These are phyloP conservation scores for Chamaea fasciata DNA, from an alignment of 2,113 vertebrate species.

Conservation along the genomic window DNA sequence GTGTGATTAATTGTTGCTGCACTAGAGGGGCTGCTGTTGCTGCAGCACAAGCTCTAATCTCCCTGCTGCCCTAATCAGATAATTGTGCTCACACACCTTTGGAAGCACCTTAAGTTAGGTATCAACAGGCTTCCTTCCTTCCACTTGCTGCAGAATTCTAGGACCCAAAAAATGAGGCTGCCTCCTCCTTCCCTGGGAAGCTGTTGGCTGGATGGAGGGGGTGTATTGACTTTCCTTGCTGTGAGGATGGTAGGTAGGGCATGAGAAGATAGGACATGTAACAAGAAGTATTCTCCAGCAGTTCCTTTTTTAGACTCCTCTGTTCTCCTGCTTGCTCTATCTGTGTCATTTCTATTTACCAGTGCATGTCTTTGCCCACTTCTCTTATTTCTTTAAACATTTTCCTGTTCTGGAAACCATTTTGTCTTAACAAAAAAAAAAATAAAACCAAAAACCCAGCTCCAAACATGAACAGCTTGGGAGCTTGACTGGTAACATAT, in stretches of 20 bases:
- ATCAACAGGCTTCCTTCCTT: not conserved
- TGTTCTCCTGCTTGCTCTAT: not conserved
- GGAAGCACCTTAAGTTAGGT: not conserved
- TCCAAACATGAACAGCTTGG: not conserved
- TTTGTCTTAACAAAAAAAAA: not conserved
- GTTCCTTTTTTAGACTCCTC: conserved; percentile 40
- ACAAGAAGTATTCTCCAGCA: not conserved
- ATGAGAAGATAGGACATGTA: not conserved
- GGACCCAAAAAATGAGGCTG: not conserved
- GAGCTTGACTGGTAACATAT: not conserved
- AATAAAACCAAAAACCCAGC: not conserved
- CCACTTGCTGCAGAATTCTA: not conserved
- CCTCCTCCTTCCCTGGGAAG: not conserved
- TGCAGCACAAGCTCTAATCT: not conserved
- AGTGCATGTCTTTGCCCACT: not conserved
- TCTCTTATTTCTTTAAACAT: not conserved
- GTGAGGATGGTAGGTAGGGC: conserved; percentile 11
- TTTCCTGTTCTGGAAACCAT: not conserved
- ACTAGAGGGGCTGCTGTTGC: not conserved
- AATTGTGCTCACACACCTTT: not conserved
- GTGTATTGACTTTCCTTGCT: not conserved
- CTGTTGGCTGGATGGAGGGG: not conserved
- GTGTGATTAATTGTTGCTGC: conserved; percentile 35
- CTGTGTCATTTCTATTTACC: conserved; percentile 24
- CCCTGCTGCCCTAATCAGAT: not conserved